Evolutionary conservation across 2,797 vertebrate species (phyloP).

Genomic region (Acanthurus leucopareius): DNA sequence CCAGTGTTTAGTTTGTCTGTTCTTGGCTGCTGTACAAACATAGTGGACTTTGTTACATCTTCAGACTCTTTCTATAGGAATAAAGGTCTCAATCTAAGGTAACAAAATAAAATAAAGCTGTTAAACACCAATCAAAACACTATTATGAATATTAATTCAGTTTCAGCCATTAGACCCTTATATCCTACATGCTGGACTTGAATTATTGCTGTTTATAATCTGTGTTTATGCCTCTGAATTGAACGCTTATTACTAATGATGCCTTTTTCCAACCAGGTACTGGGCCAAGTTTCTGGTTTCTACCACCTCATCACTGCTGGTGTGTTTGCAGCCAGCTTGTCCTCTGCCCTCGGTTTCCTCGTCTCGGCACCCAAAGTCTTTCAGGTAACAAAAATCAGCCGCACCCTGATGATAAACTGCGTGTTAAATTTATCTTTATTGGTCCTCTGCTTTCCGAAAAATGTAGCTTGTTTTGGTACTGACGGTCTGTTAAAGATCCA

Average conservation of each 20-base stretch:
- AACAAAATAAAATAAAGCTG: no score
- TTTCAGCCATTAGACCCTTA: no score
- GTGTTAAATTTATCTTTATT: not conserved
- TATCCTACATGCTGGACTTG: no score
- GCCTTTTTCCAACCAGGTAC: constrained; percentile 65
- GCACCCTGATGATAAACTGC: not conserved
- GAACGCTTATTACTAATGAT: not conserved
- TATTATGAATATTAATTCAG: no score
- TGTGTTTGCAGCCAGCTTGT: constrained; percentile 86
- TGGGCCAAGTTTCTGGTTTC: constrained; percentile 82
- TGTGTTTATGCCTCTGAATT: not conserved
- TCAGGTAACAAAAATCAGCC: constrained; percentile 72
- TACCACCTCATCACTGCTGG: constrained; percentile 82
- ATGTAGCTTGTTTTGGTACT: no score
- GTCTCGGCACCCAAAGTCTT: constrained; percentile 88
- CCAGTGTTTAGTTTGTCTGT: no score
- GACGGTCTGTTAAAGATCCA: no score
- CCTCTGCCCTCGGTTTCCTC: constrained; percentile 86
- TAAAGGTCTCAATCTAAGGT: no score
- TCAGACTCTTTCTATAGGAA: no score
- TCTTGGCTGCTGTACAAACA: no score
- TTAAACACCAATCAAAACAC: no score
- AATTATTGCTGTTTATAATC: not conserved
- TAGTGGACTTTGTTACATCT: no score
- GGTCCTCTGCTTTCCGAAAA: not conserved